Conservation (phyloP, 2,888 invertebrate species). For the Scaptomyza reducta region DNA sequence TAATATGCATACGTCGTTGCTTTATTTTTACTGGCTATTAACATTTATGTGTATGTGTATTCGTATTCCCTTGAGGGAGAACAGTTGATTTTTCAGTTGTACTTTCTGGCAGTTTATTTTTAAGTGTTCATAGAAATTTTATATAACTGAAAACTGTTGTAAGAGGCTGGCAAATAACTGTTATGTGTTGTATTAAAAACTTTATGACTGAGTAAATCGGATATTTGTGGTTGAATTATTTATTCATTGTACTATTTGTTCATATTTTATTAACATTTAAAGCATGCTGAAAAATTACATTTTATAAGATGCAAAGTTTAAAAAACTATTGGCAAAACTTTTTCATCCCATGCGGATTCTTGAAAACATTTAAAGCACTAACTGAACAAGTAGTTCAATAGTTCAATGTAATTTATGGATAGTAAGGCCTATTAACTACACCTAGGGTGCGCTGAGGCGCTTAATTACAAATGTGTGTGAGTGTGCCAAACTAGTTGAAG, state of each 20-base stretch:
- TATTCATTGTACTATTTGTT: no score
- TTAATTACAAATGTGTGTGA: constrained; percentile 65
- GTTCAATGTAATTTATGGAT: constrained; percentile 47
- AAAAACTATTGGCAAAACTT: no score
- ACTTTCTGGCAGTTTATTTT: not conserved
- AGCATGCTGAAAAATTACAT: no score
- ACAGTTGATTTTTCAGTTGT: not conserved
- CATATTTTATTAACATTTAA: no score
- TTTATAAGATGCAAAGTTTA: no score
- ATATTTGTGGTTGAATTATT: not conserved
- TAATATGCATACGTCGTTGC: constrained; percentile 14
- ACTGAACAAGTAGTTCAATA: constrained; percentile 13
- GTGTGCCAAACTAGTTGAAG: constrained; percentile 50
- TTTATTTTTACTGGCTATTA: not conserved
- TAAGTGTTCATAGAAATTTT: not conserved
- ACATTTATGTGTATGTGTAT: not conserved
- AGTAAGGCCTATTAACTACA: constrained; percentile 46
- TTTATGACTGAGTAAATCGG: not conserved
- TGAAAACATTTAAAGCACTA: constrained; percentile 4
- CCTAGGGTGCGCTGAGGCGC: constrained; percentile 52
- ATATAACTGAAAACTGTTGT: not conserved
- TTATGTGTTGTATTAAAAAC: not conserved
- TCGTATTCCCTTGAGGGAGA: not conserved
- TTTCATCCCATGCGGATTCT: not conserved
- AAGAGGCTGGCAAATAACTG: not conserved